phyloP scores from a whole-genome alignment of 1,140 invertebrate species.

The Ips typographus region DNA sequence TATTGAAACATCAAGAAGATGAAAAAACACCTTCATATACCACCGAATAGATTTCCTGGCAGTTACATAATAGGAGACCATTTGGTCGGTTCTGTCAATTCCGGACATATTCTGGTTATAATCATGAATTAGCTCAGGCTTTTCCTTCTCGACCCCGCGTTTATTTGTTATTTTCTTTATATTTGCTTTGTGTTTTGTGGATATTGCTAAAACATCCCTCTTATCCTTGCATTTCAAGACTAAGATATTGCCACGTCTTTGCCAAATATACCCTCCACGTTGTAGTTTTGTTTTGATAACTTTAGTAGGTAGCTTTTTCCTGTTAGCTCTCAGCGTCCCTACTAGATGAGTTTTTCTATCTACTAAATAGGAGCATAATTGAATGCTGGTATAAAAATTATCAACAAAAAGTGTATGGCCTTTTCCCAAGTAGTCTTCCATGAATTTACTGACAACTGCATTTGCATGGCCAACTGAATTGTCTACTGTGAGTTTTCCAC shows the following conservation, averaged over 20 bases:
- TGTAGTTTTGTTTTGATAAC: conserved; percentile 49
- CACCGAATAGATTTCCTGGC: not conserved
- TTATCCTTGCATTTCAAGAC: conserved; percentile 54
- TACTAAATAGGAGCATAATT: conserved; percentile 49
- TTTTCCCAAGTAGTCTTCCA: not conserved
- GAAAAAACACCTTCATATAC: conserved; percentile 8
- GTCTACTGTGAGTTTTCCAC: not conserved
- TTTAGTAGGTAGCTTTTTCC: conserved; percentile 48
- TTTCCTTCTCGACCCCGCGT: not conserved
- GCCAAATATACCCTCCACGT: conserved; percentile 43
- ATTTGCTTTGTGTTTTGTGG: conserved; percentile 38
- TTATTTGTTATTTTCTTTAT: not conserved
- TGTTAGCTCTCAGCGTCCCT: conserved; percentile 51
- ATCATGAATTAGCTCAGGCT: conserved; percentile 49
- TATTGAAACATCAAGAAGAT: not conserved
- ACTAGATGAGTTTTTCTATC: conserved; percentile 52
- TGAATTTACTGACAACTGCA: not conserved
- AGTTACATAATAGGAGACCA: not conserved
- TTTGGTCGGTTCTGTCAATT: not conserved
- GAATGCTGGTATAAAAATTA: conserved; percentile 51
- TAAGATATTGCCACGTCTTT: conserved; percentile 48
- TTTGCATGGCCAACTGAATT: not conserved
- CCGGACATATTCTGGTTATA: conserved; percentile 42
- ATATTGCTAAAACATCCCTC: conserved; percentile 50
- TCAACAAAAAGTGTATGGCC: conserved; percentile 16